Percentiles rank a stretch among this genome's conserved stretches.
These are phyloP conservation scores for Coreius guichenoti DNA, from an alignment of 2,797 vertebrate genomes.

Conservation along the genomic window DNA sequence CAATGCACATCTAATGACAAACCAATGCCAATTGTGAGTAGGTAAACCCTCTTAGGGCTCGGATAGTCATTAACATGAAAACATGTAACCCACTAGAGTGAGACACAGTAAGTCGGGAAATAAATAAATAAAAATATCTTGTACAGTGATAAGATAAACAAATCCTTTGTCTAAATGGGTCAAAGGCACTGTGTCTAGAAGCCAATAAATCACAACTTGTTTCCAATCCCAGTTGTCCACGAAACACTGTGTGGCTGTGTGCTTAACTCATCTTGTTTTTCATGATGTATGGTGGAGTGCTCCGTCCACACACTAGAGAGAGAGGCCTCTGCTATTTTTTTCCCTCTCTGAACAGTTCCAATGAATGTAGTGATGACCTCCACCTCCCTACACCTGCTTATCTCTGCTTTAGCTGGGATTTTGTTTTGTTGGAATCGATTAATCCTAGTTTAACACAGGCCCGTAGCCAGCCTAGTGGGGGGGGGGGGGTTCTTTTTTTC, in stretches of 20 bases:
- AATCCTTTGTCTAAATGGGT: constrained; percentile 70
- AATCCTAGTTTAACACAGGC: constrained; percentile 21
- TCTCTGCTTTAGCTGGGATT: constrained; percentile 26
- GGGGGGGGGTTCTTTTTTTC: too few species aligned
- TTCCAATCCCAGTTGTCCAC: constrained; percentile 63
- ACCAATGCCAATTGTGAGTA: constrained; percentile 73
- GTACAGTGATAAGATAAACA: constrained; percentile 73
- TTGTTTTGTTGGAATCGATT: background rate
- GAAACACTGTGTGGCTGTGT: constrained; percentile 56
- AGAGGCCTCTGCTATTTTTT: constrained; percentile 44
- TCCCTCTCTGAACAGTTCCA: constrained; percentile 39
- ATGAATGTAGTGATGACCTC: constrained; percentile 39
- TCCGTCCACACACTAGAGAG: constrained; percentile 44
- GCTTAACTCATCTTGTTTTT: constrained; percentile 67
- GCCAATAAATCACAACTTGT: constrained; percentile 65
- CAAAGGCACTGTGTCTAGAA: constrained; percentile 67
- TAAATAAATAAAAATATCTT: constrained; percentile 56
- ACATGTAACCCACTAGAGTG: constrained; percentile 67
- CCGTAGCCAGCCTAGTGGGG: too few species aligned
- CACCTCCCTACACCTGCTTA: constrained; percentile 44
- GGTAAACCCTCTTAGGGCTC: constrained; percentile 73
- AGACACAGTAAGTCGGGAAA: constrained; percentile 63
- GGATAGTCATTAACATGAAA: constrained; percentile 71
- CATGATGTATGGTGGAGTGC: constrained; percentile 56
- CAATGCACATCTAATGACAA: constrained; percentile 78